Conservation (phyloP, 2,797 vertebrate species). For the Chelon auratus region DNA sequence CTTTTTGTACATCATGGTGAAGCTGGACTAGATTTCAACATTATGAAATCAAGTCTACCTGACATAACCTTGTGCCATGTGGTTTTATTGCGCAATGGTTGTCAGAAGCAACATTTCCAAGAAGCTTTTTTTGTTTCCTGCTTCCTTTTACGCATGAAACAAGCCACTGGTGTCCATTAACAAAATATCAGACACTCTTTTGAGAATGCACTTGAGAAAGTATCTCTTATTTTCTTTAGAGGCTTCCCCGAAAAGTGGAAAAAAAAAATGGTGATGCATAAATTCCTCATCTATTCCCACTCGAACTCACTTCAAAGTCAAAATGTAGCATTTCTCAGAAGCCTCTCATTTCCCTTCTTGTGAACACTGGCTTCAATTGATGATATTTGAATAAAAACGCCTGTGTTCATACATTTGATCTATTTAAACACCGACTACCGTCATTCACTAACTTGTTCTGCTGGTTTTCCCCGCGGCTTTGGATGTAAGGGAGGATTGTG, state of each 20-base stretch:
- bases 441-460: conserved; percentile 23
- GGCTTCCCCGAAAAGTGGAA: conserved; percentile 1
- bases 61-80: not conserved
- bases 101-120: conserved; percentile 12
- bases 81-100: not conserved
- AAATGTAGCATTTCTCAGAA: conserved; percentile 54
- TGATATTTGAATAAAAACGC: conserved; percentile 34
- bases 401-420: conserved; percentile 39
- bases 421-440: conserved; percentile 46
- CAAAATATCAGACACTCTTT: not conserved
- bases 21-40: not conserved
- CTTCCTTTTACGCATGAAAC: conserved; percentile 29
- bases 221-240: not conserved
- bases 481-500: conserved; percentile 61
- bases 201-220: conserved; percentile 1
- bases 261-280: conserved; percentile 23
- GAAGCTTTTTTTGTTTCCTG: conserved; percentile 25
- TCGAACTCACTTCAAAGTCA: conserved; percentile 47
- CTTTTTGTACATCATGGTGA: no score
- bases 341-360: conserved; percentile 44
- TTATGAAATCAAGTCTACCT: not conserved
- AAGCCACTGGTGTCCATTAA: conserved; percentile 1
- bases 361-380: conserved; percentile 58
- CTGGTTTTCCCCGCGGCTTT: conserved; percentile 40
- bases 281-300: conserved; percentile 6